phyloP scores from a whole-genome alignment of 2,797 vertebrate species.

The Onychomys leucogaster region DNA sequence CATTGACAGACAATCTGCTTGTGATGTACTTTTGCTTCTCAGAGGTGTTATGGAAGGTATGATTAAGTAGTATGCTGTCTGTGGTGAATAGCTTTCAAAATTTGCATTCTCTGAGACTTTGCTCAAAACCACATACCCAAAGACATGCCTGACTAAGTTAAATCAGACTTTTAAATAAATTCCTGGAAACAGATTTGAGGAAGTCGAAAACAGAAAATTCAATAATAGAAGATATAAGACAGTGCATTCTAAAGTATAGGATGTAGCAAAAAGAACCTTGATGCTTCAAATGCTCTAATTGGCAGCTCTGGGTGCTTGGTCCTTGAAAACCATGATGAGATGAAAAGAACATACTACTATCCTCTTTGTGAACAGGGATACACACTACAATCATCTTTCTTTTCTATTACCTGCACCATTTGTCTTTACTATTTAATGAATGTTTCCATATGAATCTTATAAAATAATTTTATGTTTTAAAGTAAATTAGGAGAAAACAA shows the following conservation, averaged over 20 bases:
- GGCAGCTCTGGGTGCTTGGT: not conserved
- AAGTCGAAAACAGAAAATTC: conserved; percentile 14
- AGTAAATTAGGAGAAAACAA: conserved; percentile 1
- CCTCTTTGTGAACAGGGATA: conserved; percentile 2
- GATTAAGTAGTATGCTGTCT: conserved; percentile 17
- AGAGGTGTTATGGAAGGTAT: conserved; percentile 47
- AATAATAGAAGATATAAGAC: conserved; percentile 51
- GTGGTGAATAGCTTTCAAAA: conserved; percentile 38
- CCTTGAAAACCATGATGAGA: not conserved
- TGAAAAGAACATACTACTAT: not conserved
- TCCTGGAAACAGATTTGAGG: conserved; percentile 17
- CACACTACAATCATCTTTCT: not conserved
- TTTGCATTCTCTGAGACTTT: conserved; percentile 56
- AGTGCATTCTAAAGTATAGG: not conserved
- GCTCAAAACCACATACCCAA: conserved; percentile 32
- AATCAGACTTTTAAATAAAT: conserved; percentile 45
- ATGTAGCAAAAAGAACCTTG: not conserved
- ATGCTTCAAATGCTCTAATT: not conserved
- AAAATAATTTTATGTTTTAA: conserved; percentile 27
- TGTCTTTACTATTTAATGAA: not conserved
- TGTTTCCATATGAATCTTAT: not conserved
- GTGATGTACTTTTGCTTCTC: not conserved
- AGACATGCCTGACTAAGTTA: conserved; percentile 31
- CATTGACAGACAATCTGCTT: not conserved
- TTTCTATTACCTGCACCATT: not conserved